Evolutionary conservation across 2,113 vertebrate genomes (phyloP).

Genomic region (Lasiurus borealis): DNA sequence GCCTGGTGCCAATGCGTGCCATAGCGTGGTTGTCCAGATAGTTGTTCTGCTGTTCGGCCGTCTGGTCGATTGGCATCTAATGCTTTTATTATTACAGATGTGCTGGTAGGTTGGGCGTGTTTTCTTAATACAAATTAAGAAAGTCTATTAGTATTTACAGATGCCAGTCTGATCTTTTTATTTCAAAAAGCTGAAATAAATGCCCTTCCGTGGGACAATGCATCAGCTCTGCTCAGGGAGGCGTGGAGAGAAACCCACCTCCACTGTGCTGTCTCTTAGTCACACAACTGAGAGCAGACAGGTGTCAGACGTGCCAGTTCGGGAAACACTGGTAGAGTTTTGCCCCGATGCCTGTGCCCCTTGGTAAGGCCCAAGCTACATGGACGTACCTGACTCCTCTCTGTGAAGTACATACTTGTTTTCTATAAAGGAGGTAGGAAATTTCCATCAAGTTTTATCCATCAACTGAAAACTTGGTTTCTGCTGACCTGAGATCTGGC

Average conservation of each 20-base stretch:
- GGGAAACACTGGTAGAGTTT: slow-evolving; percentile 20
- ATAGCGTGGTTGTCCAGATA: too few species aligned
- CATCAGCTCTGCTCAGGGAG: background rate
- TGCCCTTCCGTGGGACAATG: slow-evolving; percentile 19
- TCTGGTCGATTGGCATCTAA: too few species aligned
- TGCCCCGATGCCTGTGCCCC: background rate
- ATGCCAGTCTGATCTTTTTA: slow-evolving; percentile 28
- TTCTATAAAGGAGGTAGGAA: slow-evolving; percentile 62
- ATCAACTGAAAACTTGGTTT: slow-evolving; percentile 74
- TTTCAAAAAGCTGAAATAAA: slow-evolving; percentile 53
- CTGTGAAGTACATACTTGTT: slow-evolving; percentile 52
- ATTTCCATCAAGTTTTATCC: slow-evolving; percentile 75
- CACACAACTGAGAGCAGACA: background rate
- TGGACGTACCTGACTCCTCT: background rate
- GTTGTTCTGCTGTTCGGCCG: too few species aligned
- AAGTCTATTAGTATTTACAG: slow-evolving; percentile 49
- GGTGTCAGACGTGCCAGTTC: slow-evolving; percentile 11
- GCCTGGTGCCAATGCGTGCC: too few species aligned
- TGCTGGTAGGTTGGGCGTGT: too few species aligned
- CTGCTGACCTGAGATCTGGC: slow-evolving; percentile 74
- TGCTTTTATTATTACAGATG: too few species aligned
- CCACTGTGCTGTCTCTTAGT: slow-evolving; percentile 13
- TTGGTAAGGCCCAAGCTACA: background rate
- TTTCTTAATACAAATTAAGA: slow-evolving; percentile 56
- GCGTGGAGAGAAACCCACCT: background rate